Conservation (phyloP, 2,113 vertebrate genomes). For the Oxygymnocypris stewartii region DNA sequence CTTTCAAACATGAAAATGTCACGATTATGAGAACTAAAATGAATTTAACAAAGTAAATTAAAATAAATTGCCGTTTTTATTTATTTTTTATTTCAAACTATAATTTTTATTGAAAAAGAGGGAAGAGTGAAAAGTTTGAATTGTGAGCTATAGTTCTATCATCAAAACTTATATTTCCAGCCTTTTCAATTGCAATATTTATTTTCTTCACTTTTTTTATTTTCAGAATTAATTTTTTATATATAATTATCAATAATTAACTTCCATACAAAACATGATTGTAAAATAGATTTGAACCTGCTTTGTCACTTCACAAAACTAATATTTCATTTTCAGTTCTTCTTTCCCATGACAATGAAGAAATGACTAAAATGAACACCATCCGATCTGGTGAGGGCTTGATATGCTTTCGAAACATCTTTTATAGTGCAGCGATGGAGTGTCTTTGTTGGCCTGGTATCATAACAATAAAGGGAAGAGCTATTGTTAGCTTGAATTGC, state of each 20-base stretch:
- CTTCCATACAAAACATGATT: background rate
- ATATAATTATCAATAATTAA: background rate
- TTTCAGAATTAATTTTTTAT: background rate
- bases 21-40: background rate
- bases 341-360: background rate
- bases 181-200: background rate
- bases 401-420: background rate
- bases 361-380: background rate
- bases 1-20: background rate
- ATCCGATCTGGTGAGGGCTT: background rate
- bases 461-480: conserved; percentile 23
- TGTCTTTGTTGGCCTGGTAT: conserved; percentile 20
- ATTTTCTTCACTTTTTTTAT: background rate
- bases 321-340: background rate
- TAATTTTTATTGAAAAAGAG: background rate
- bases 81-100: background rate
- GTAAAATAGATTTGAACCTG: background rate
- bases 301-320: background rate
- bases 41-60: background rate
- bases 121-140: background rate
- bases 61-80: background rate
- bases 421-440: conserved; percentile 14
- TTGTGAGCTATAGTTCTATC: background rate
- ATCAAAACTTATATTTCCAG: no score
- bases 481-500: conserved; percentile 51